These are phyloP conservation scores for Choloepus didactylus DNA, from an alignment of 2,797 vertebrate species.

Conservation along the genomic window DNA sequence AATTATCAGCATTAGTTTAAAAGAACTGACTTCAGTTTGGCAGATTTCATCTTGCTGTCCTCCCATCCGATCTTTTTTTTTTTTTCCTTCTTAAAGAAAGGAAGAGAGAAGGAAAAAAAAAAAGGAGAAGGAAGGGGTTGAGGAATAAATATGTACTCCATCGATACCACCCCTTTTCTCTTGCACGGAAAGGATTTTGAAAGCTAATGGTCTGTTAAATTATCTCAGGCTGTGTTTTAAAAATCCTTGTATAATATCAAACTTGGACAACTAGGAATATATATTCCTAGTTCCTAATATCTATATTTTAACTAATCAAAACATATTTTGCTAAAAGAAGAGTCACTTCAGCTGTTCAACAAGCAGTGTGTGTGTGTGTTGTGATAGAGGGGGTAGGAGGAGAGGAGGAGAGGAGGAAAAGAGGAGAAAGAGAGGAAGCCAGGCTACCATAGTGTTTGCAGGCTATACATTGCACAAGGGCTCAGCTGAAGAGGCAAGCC, in stretches of 20 bases:
- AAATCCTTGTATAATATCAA: constrained; percentile 32
- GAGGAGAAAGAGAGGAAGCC: neutral
- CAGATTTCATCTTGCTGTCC: neutral
- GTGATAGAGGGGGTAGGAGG: no score
- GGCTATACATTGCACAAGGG: neutral
- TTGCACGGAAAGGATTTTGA: neutral
- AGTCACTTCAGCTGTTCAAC: constrained; percentile 22
- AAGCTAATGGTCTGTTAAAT: constrained; percentile 10
- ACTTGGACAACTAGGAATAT: neutral
- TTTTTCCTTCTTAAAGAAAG: neutral
- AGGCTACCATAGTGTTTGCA: neutral
- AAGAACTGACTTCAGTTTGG: neutral
- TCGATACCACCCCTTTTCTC: neutral
- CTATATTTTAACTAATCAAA: constrained; percentile 16
- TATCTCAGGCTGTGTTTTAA: constrained; percentile 7
- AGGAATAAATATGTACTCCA: neutral
- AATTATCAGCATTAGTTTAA: constrained; percentile 36
- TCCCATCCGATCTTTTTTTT: neutral
- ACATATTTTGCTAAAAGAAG: constrained; percentile 27
- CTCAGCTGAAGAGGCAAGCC: neutral
- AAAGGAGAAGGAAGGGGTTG: neutral
- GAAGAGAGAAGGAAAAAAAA: neutral
- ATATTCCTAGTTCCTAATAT: no score
- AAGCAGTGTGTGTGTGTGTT: neutral
- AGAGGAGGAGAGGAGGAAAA: no score